Evolutionary conservation across 2,888 invertebrate genomes (phyloP).

Genomic region (Dolomedes plantarius): DNA sequence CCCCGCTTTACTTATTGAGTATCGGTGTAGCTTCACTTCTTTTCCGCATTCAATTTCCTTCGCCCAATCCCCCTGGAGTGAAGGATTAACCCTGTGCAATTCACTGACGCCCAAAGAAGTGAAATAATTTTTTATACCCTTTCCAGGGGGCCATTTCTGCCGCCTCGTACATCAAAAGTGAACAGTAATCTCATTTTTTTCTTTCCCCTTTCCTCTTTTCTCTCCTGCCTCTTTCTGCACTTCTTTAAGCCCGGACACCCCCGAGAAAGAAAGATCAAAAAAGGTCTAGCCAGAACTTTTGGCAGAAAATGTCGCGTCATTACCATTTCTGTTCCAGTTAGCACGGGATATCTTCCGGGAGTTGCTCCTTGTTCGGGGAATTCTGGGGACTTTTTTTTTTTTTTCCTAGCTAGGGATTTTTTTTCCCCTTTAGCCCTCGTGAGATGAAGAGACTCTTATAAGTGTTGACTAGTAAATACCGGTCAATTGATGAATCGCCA

Average conservation of each 20-base stretch:
- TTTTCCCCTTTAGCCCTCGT: neutral
- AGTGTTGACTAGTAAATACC: neutral
- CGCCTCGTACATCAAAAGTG: conserved; percentile 59
- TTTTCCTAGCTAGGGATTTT: neutral
- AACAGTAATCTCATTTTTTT: conserved; percentile 50
- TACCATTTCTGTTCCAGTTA: conserved; percentile 69
- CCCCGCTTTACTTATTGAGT: neutral
- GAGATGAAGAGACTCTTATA: no score
- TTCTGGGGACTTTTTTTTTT: conserved; percentile 2
- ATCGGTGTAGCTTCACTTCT: neutral
- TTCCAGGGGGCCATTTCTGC: conserved; percentile 47
- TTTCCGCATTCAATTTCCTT: conserved; percentile 6
- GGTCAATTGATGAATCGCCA: neutral
- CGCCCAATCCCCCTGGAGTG: conserved; percentile 3
- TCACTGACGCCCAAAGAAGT: conserved; percentile 37
- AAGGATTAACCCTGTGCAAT: conserved; percentile 43
- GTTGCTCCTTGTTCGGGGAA: conserved; percentile 15
- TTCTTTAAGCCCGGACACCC: neutral
- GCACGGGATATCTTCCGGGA: conserved; percentile 18
- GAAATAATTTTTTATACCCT: conserved; percentile 54
- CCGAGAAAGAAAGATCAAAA: conserved; percentile 3
- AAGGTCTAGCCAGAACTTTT: conserved; percentile 20
- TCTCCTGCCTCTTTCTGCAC: no score
- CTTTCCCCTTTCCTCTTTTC: no score
- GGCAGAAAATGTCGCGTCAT: conserved; percentile 49